Conservation (phyloP, 2,888 invertebrate species). For the Hirudinaria manillensis region DNA sequence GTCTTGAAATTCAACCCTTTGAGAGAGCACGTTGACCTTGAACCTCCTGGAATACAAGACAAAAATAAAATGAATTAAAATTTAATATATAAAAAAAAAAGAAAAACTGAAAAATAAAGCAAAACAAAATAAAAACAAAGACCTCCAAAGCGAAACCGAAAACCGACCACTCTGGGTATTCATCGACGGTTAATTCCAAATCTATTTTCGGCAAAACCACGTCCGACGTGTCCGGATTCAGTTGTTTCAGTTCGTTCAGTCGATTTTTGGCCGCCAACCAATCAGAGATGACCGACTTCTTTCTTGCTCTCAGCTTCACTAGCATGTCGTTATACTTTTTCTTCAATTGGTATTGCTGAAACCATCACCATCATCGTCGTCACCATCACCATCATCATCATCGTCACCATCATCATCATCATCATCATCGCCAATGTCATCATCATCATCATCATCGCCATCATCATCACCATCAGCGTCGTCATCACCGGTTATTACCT, state of each 20-base stretch:
- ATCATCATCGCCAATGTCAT: not conserved
- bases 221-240: not conserved
- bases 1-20: not conserved
- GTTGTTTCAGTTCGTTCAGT: not conserved
- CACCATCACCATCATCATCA: slow-evolving; percentile 13
- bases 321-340: not conserved
- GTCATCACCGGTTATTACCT: slow-evolving; percentile 10
- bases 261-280: not conserved
- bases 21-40: not conserved
- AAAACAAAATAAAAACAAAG: not conserved
- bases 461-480: slow-evolving; percentile 5
- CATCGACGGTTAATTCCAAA: not conserved
- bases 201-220: slow-evolving; percentile 6
- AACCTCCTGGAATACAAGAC: not conserved
- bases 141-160: not conserved
- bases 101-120: not conserved
- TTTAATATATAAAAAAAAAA: not conserved
- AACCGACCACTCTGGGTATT: slow-evolving; percentile 21
- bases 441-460: not conserved
- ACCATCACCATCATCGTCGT: slow-evolving; percentile 3
- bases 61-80: not conserved
- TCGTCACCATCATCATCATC: slow-evolving; percentile 4
- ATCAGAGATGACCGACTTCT: slow-evolving; percentile 1
- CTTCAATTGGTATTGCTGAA: slow-evolving; percentile 8
- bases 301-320: not conserved